Evolutionary conservation across 2,113 vertebrate genomes (phyloP).

Genomic region (Eira barbara): DNA sequence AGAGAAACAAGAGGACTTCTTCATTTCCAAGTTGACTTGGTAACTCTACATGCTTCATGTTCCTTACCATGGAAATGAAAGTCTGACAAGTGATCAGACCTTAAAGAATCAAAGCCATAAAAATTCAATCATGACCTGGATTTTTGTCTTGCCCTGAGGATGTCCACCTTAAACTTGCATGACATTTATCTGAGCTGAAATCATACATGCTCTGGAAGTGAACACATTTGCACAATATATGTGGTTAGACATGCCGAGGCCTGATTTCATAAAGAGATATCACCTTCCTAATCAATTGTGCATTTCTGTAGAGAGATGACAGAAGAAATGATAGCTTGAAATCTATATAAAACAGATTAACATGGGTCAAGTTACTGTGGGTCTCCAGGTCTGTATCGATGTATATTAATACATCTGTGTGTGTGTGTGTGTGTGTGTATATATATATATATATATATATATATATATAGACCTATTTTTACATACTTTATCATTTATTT

Average conservation of each 20-base stretch:
- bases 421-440: no score
- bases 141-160: background rate
- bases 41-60: background rate
- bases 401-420: background rate
- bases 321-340: background rate
- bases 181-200: background rate
- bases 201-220: background rate
- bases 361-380: background rate
- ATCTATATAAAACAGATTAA: background rate
- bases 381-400: background rate
- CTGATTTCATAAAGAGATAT: background rate
- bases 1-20: background rate
- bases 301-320: background rate
- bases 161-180: background rate
- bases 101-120: background rate
- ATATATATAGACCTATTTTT: background rate
- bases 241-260: background rate
- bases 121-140: background rate
- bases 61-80: background rate
- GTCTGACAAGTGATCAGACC: background rate
- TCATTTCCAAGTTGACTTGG: background rate
- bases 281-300: background rate
- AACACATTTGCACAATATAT: fast-evolving
- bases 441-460: no score
- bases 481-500: background rate